Conservation (phyloP, 2,888 invertebrate species). For the Clanis bilineata region DNA sequence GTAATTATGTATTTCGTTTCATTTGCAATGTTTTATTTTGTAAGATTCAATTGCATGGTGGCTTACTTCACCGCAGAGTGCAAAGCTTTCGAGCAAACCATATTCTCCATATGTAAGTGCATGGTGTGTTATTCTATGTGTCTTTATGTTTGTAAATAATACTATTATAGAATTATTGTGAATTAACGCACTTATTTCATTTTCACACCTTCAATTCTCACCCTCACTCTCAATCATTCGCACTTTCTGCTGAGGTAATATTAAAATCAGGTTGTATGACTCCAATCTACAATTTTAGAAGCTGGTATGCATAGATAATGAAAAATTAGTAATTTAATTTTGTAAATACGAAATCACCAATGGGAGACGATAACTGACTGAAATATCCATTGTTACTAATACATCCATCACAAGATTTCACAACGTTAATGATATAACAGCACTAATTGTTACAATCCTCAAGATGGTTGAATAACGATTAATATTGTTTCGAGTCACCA, state of each 20-base stretch:
- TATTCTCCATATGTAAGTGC: slow-evolving; percentile 75
- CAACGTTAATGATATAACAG: slow-evolving; percentile 9
- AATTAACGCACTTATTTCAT: slow-evolving; percentile 80
- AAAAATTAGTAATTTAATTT: slow-evolving; percentile 15
- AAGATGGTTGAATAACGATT: slow-evolving; percentile 9
- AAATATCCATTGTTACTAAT: slow-evolving; percentile 13
- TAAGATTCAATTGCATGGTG: slow-evolving; percentile 62
- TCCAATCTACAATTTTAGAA: background rate
- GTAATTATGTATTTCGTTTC: slow-evolving; percentile 46
- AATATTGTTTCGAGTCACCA: slow-evolving; percentile 5
- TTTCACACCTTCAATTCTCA: slow-evolving; percentile 65
- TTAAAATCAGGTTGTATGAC: slow-evolving; percentile 4
- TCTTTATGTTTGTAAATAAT: slow-evolving; percentile 74
- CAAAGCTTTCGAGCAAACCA: slow-evolving; percentile 71
- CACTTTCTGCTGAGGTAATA: slow-evolving; percentile 22
- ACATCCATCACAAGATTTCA: slow-evolving; percentile 8
- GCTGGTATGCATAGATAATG: background rate
- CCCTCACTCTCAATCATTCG: slow-evolving; percentile 58
- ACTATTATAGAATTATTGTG: slow-evolving; percentile 74
- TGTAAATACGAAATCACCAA: slow-evolving; percentile 35
- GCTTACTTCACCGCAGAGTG: slow-evolving; percentile 67
- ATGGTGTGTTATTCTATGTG: slow-evolving; percentile 79
- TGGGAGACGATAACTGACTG: slow-evolving; percentile 36
- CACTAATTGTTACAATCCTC: slow-evolving; percentile 14
- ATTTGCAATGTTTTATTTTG: slow-evolving; percentile 38